phyloP scores from a whole-genome alignment of 2,797 vertebrate genomes.

The Cyprinodon diabolis region DNA sequence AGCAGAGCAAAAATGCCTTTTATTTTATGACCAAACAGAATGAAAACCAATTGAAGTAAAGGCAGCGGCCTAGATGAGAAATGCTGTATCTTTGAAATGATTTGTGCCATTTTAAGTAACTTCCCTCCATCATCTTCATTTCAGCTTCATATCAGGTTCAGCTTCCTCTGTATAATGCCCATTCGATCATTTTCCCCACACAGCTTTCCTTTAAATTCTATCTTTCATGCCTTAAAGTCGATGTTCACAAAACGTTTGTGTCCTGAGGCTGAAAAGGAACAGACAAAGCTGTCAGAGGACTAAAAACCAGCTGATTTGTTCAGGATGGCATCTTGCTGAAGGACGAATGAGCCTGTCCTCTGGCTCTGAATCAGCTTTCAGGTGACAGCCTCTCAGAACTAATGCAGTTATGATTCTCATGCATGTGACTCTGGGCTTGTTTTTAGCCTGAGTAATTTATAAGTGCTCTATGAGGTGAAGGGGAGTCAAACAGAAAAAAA shows the following conservation, averaged over 20 bases:
- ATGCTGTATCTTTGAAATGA: background rate
- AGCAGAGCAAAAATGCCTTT: background rate
- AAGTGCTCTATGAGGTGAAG: conserved; percentile 34
- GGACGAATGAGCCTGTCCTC: conserved; percentile 50
- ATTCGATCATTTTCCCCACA: background rate
- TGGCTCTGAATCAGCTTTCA: conserved; percentile 60
- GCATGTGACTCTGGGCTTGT: conserved; percentile 4
- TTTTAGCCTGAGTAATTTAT: conserved; percentile 46
- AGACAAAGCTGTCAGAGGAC: conserved; percentile 23
- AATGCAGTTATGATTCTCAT: conserved; percentile 48
- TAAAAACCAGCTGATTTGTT: conserved; percentile 57
- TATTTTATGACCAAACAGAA: conserved; percentile 6
- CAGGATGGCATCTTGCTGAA: conserved; percentile 47
- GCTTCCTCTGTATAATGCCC: background rate
- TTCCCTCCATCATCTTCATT: background rate
- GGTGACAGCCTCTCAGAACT: conserved; percentile 44
- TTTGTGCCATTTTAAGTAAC: background rate
- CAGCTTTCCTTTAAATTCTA: background rate
- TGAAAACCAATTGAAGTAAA: background rate
- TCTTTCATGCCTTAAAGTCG: background rate
- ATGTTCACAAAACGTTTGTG: conserved; percentile 10
- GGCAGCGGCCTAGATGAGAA: background rate
- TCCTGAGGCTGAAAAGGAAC: conserved; percentile 47
- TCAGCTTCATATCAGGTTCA: background rate
- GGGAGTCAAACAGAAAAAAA: conserved; percentile 15